phyloP scores from a whole-genome alignment of 2,888 invertebrate species.

The Cepaea hortensis region DNA sequence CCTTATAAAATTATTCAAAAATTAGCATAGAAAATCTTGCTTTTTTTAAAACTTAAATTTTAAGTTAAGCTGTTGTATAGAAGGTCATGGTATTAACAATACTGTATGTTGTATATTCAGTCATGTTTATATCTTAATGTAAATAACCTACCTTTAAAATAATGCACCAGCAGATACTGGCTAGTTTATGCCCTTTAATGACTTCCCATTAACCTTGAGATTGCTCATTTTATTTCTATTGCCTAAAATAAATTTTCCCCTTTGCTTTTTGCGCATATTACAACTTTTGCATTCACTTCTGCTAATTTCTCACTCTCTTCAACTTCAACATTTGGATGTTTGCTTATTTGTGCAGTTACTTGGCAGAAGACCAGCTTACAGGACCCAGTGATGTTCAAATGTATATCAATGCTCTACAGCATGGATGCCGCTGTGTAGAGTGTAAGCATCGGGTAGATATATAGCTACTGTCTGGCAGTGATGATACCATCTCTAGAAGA shows the following conservation, averaged over 20 bases:
- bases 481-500: too few relatives aligned
- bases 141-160: too few relatives aligned
- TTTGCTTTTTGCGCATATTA: neutral
- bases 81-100: too few relatives aligned
- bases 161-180: too few relatives aligned
- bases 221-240: neutral
- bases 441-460: conserved; percentile 75
- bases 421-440: conserved; percentile 81
- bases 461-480: neutral
- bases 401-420: conserved; percentile 80
- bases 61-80: too few relatives aligned
- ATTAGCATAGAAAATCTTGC: too few relatives aligned
- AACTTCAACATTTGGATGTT: neutral
- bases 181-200: too few relatives aligned
- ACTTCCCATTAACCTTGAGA: too few relatives aligned
- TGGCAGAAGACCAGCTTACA: conserved; percentile 80
- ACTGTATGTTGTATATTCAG: too few relatives aligned
- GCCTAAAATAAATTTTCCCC: neutral
- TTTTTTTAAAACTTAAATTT: too few relatives aligned
- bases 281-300: neutral
- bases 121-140: too few relatives aligned
- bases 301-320: neutral
- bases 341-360: conserved; percentile 76
- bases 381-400: conserved; percentile 81
- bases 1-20: too few relatives aligned